Base-by-base conservation (phyloP, 2,113 vertebrate genomes). In the Gallinago undulata region DNA sequence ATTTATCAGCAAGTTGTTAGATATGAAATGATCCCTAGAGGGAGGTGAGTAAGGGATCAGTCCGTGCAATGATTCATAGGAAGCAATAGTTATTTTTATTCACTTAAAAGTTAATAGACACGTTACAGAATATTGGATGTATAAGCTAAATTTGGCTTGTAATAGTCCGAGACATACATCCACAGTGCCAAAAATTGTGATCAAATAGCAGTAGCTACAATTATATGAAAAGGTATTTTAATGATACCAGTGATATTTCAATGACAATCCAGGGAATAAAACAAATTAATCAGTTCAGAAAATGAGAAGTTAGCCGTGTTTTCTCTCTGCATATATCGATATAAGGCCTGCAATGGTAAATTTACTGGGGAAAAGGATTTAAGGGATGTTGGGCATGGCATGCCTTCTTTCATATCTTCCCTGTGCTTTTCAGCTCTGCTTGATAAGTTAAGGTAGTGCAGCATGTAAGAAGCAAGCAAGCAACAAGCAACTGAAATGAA, bases 61-160 rank as follows among this genome's bases (percentile, higher is more conserved):
- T 68, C 80, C 53, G 22, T 37, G 84, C 35, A 90, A 18, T 82
- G 92, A 96, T 59, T 96, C 96, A 97, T 48, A 94, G 95, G 90
- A 94, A 92, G 80, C 39, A 84, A 37, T 13, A 16, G 39, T 87
- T 94, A 86, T 91, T 96, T 97, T 93, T 86, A 74, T 74, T 92
- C 51, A 67, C 45, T 93, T 74, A 84, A 67, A 94, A 86, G 50
- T 90, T 92, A 94, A 87, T 43, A 86, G 82, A 84, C 35, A 76
- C 6, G 1, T 41, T 70, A 84, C 6, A 89, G 88, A 89, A 75
- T 93, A 69, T 14, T 51, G 19, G 55, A 74, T 25, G 7, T 19
- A 41, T 48, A 84, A 59, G n/a, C 17, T 75, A 66, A 80, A 84
- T 66, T 55, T 55, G 45, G 43, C 12, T 59, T 51, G 13, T 37